Base-by-base conservation (phyloP, 2,888 invertebrate genomes). In the Drosophila atripex region DNA sequence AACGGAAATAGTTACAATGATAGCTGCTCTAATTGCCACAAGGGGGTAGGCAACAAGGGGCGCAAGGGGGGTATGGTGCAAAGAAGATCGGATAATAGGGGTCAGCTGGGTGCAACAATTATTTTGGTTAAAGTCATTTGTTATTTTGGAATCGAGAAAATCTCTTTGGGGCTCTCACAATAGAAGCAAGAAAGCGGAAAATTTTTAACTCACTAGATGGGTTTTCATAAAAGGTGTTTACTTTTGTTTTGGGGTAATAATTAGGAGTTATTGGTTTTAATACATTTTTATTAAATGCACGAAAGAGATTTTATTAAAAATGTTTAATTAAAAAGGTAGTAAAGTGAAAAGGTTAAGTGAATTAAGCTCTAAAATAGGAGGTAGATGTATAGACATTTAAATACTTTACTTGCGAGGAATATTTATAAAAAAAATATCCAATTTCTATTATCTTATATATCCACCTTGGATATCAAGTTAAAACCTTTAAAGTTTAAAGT, bases 1-100 rank as follows among this genome's bases (percentile, higher is more conserved):
- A 73, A 64, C 76, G 85, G 78, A 82, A 80, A 86, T 70, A 73
- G 55, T 63, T 72, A 52, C 61, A 55, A 59, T 74, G 65, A 71
- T 77, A 60, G 61, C 56, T 16, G 72, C 71, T 71, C 63, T 63
- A 71, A 72, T 69, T 58, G 70, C 69, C 43, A 49, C 47, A 53
- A 61, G 46, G 52, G 21, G 21, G 21, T 21, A 21, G 21, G 3
- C 21, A 21, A 21, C 21, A 21, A 21, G 21, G 21, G 21, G 30
- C 21, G 21, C 2, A 21, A 52, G 65, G 14, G 6, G 28, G 45
- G 14, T 11, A 28, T 18, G 46, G 32, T 43, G 43, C 54, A 41
- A 55, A 78, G 30, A 21, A 61, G 65, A 63, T 65, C 68, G 41
- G 47, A 70, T 70, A 70, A 65, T 65, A 64, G 28, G 65, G 64